These are phyloP conservation scores for Arctocebus calabarensis DNA, from an alignment of 2,797 vertebrate genomes.

Conservation along the genomic window DNA sequence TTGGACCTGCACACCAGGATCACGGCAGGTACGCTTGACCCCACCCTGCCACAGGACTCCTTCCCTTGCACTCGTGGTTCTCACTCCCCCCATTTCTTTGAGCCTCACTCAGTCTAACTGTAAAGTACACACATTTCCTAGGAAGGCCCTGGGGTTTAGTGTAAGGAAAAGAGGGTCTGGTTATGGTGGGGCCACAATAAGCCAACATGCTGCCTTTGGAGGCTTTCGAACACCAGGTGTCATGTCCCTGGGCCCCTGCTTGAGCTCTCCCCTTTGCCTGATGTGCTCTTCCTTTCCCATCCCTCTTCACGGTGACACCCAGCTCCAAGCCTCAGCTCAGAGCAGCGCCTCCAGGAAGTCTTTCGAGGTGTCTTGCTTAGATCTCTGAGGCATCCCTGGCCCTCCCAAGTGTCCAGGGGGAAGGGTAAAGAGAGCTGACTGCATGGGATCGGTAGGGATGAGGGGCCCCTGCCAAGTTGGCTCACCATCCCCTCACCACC, in stretches of 20 bases:
- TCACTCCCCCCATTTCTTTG: rapidly evolving
- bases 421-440: not conserved
- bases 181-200: rapidly evolving
- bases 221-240: rapidly evolving
- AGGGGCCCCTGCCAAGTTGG: not conserved
- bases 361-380: not conserved
- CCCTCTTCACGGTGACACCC: not conserved
- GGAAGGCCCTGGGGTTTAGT: rapidly evolving
- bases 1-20: constrained; percentile 96
- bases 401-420: not conserved
- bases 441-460: rapidly evolving
- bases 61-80: no score
- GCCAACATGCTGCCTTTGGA: rapidly evolving
- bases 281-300: not conserved
- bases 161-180: rapidly evolving
- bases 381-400: not conserved
- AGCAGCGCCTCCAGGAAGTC: not conserved
- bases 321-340: not conserved
- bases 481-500: not conserved
- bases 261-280: not conserved
- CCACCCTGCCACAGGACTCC: rapidly evolving
- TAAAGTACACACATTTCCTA: not conserved
- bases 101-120: rapidly evolving
- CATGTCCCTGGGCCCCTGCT: rapidly evolving
- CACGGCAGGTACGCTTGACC: constrained; percentile 91